Evolutionary conservation across 2,888 invertebrate genomes (phyloP).

Genomic region (Drosophila putrida): DNA sequence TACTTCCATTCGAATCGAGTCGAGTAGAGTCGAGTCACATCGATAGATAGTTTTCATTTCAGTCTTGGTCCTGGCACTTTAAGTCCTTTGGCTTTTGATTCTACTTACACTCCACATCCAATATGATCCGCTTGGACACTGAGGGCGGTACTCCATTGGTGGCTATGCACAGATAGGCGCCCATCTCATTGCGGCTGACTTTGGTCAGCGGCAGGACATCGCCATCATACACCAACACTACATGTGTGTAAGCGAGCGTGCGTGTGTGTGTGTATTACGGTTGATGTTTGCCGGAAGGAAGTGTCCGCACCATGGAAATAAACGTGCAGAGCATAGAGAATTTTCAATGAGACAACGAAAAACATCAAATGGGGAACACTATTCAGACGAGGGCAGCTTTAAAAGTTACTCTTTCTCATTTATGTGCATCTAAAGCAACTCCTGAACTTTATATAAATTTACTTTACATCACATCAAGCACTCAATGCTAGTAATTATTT

Average conservation of each 20-base stretch:
- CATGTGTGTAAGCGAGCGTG: slow-evolving; percentile 1
- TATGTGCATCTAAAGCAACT: background rate
- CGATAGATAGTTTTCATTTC: slow-evolving; percentile 49
- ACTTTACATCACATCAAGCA: background rate
- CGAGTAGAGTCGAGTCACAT: background rate
- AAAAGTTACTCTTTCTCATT: slow-evolving; percentile 4
- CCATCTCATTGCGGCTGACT: slow-evolving; percentile 92
- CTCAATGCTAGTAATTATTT: background rate
- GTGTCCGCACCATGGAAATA: slow-evolving; percentile 62
- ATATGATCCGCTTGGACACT: slow-evolving; percentile 95
- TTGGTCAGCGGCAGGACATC: slow-evolving; percentile 93
- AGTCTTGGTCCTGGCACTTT: slow-evolving; percentile 9
- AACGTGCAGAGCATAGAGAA: slow-evolving; percentile 49
- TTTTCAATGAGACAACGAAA: slow-evolving; percentile 51
- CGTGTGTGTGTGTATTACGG: slow-evolving; percentile 16
- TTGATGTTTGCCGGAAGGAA: slow-evolving; percentile 62
- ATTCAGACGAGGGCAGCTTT: slow-evolving; percentile 27
- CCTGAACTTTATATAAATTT: background rate
- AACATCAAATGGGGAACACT: slow-evolving; percentile 7
- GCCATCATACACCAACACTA: slow-evolving; percentile 94
- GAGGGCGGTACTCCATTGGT: slow-evolving; percentile 95
- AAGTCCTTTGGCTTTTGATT: slow-evolving; percentile 39
- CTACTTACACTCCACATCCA: slow-evolving; percentile 93
- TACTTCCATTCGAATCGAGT: background rate
- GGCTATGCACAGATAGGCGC: slow-evolving; percentile 85